phyloP scores from a whole-genome alignment of 2,113 vertebrate species.

The Psittacara wagleri region DNA sequence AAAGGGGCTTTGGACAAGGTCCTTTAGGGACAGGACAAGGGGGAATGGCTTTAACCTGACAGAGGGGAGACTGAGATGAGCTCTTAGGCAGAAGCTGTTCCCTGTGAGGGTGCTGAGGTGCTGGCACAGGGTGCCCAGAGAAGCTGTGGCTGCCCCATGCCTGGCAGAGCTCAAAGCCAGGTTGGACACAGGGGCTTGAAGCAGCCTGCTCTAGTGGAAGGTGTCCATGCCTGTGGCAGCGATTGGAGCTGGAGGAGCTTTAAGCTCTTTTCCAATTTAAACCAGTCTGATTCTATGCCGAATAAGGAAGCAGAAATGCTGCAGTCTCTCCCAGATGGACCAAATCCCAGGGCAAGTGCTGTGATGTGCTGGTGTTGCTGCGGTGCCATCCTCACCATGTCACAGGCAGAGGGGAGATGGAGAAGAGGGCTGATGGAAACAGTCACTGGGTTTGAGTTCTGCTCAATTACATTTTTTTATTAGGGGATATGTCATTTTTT shows the following conservation, averaged over 20 bases:
- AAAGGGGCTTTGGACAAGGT: neutral
- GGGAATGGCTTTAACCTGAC: neutral
- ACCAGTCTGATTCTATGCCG: neutral
- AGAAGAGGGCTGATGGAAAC: neutral
- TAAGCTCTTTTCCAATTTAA: neutral
- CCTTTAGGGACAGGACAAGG: neutral
- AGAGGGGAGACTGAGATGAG: neutral
- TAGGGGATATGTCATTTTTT: neutral
- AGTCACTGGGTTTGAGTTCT: neutral
- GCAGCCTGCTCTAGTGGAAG: neutral
- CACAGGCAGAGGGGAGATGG: neutral
- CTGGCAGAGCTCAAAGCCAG: neutral
- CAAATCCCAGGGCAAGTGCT: neutral
- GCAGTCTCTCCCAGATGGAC: neutral
- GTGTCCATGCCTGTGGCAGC: neutral
- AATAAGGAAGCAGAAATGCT: neutral
- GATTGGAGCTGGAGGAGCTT: neutral
- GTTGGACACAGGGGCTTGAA: neutral
- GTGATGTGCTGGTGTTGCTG: neutral
- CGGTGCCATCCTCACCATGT: neutral
- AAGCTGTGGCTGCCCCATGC: no score
- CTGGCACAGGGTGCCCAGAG: neutral
- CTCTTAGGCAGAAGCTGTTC: neutral
- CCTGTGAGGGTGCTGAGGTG: neutral
- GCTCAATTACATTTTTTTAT: neutral